Conservation (phyloP, 1,140 invertebrate genomes). For the Hycleus phaleratus region DNA sequence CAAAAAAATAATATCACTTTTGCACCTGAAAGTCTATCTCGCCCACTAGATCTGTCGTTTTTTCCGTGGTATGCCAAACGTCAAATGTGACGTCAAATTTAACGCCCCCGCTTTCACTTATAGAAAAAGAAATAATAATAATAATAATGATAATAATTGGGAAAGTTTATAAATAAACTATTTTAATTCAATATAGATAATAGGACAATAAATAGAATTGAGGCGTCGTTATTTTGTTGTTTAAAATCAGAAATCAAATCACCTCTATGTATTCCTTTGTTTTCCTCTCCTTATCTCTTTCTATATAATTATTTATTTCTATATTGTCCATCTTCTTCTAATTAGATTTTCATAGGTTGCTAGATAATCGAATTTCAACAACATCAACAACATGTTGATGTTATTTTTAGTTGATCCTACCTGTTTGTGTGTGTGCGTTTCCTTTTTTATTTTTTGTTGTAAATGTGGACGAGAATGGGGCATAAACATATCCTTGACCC, state of each 20-base stretch:
- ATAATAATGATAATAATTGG: background rate
- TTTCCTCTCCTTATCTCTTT: too few relatives aligned
- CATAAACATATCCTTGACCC: constrained; percentile 10
- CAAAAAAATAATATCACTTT: background rate
- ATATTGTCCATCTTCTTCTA: too few relatives aligned
- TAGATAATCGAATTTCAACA: too few relatives aligned
- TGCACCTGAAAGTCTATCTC: constrained; percentile 17
- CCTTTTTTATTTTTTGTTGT: too few relatives aligned
- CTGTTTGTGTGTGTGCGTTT: constrained; percentile 1
- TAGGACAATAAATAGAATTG: background rate
- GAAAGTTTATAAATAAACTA: background rate
- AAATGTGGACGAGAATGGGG: too few relatives aligned
- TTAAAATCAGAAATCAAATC: background rate
- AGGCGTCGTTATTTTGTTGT: background rate
- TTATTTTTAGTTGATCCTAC: constrained; percentile 7
- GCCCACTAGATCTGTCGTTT: constrained; percentile 18
- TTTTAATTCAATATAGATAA: background rate
- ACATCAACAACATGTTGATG: too few relatives aligned
- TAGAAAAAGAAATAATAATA: background rate
- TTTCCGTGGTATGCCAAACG: constrained; percentile 33
- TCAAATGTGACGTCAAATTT: constrained; percentile 33
- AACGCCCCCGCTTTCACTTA: constrained; percentile 23
- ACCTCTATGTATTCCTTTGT: background rate
- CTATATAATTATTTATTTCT: too few relatives aligned
- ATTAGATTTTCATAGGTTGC: too few relatives aligned